Evolutionary conservation across 2,888 invertebrate species (phyloP), one percentile per base, ranked within the genome.

Genomic region (Sthenelais limicola): DNA sequence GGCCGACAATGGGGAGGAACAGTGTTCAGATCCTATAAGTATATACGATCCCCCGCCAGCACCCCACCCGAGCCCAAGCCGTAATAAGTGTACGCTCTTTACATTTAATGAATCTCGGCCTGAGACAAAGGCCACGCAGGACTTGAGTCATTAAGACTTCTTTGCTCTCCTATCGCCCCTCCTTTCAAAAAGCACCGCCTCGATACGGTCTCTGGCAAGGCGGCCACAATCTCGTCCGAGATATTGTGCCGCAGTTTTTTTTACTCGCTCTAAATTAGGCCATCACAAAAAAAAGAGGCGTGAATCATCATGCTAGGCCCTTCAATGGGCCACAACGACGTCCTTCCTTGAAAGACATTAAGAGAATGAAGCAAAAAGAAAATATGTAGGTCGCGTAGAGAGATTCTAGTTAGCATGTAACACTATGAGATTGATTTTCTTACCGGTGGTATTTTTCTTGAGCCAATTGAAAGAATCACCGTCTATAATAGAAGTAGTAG

Each of bases 121-220:
- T 43, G 43, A 62, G 62, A 62, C 62, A 62, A 62, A 62, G 62
- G 62, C 62, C 62, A 62, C 62, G 38, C 62, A 62, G 62, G 26
- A 62, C 62, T 62, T 62, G 62, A 62, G 62, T 62, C 62, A 62
- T 62, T 62, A 62, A 62, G 62, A n/a, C 62, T 38, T 18, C 62
- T 38, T 62, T 62, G 56, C 56, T 62, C 12, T 21, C 62, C 12
- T 38, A 62, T 38, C 62, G n/a, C 38, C 62, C 38, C 62, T 9
- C 56, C 33, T 28, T 35, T 7, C 38, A 38, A 43, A 62, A 62
- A 62, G 28, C 62, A 62, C 38, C 24, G 38, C 62, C 62, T 62
- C 26, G 62, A 62, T 62, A 62, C 62, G 62, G 38, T 62, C 38
- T 38, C 38, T 12, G 4, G 62, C 62, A 35, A 38, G 12, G 38